Evolutionary conservation across 2,797 vertebrate species (phyloP).

Genomic region (Allobates femoralis): DNA sequence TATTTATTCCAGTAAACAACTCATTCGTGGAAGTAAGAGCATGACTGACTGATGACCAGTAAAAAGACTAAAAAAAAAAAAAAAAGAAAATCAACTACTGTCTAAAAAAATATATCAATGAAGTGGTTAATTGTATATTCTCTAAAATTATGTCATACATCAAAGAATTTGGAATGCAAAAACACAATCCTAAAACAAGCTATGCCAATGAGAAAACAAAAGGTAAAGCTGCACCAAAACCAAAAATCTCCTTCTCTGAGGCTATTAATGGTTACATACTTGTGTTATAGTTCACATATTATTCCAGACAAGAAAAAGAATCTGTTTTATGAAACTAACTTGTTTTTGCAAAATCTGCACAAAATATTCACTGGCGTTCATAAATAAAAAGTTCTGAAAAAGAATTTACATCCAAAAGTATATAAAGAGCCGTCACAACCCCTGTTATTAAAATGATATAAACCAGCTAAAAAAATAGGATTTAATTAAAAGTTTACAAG

Average conservation of each 20-base stretch:
- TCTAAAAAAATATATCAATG: too few species aligned
- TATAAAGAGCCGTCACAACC: background rate
- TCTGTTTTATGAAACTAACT: background rate
- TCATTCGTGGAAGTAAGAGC: too few species aligned
- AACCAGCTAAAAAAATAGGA: background rate
- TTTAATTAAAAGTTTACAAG: background rate
- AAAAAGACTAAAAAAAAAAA: too few species aligned
- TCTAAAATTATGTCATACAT: too few species aligned
- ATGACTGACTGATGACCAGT: too few species aligned
- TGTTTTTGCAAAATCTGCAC: background rate
- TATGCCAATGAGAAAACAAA: background rate
- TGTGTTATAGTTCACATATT: background rate
- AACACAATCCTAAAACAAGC: too few species aligned
- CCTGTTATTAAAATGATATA: background rate
- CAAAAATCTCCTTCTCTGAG: background rate
- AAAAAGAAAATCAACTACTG: too few species aligned
- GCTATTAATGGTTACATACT: background rate
- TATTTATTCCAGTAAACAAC: too few species aligned
- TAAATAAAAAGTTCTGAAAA: background rate
- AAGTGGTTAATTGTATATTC: too few species aligned
- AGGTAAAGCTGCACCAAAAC: background rate
- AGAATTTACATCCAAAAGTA: background rate
- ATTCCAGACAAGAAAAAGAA: background rate
- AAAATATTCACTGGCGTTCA: too few species aligned
- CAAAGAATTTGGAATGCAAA: too few species aligned